Evolutionary conservation across 2,113 vertebrate species (phyloP).

Genomic region (Macrotus californicus): DNA sequence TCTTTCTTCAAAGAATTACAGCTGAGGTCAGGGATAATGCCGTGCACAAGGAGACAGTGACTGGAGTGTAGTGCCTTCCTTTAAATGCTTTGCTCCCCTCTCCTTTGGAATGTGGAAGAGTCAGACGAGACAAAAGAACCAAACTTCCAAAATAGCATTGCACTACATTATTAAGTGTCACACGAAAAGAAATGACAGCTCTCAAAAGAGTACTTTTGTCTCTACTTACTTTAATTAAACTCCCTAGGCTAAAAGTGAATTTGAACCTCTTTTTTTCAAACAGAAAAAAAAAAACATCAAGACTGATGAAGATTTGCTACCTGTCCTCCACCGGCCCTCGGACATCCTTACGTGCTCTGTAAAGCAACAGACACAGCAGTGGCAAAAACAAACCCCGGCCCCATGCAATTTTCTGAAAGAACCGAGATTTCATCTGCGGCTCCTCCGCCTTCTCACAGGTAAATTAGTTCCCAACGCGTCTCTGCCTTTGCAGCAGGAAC

Average conservation of each 20-base stretch:
- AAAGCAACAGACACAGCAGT: background rate
- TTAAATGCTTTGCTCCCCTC: background rate
- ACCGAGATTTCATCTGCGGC: background rate
- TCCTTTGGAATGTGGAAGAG: conserved; percentile 19
- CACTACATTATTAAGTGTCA: conserved; percentile 59
- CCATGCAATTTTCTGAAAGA: background rate
- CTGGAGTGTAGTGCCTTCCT: background rate
- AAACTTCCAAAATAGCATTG: conserved; percentile 70
- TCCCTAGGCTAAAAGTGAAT: conserved; percentile 60
- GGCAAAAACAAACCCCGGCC: background rate
- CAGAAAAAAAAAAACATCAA: background rate
- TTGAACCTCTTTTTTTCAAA: conserved; percentile 46
- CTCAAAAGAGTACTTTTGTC: conserved; percentile 69
- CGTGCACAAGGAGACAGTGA: background rate
- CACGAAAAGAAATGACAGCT: conserved; percentile 62
- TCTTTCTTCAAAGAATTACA: background rate
- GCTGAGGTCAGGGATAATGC: background rate
- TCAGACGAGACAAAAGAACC: conserved; percentile 52
- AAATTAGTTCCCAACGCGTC: background rate
- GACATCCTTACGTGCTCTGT: background rate
- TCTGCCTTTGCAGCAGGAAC: background rate
- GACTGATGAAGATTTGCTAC: conserved; percentile 33
- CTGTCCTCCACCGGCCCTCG: conserved; percentile 61
- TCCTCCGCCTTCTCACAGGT: background rate
- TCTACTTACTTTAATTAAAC: conserved; percentile 76